These are phyloP conservation scores for Calameuta idolon DNA, from an alignment of 2,888 invertebrate species.

Conservation along the genomic window DNA sequence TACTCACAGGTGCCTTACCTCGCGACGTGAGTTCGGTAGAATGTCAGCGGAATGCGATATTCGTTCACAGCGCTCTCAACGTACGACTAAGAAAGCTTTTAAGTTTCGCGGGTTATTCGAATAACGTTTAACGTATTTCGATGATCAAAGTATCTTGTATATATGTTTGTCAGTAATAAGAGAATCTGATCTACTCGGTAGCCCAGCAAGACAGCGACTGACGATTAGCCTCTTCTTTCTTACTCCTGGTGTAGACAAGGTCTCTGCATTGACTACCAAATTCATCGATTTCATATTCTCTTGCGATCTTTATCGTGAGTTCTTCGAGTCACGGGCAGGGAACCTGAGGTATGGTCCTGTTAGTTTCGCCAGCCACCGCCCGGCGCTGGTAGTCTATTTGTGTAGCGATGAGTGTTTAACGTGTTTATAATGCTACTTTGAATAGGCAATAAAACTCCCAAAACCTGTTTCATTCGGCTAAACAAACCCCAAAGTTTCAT, in stretches of 20 bases:
- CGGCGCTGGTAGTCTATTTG: too few species aligned
- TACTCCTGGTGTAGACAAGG: not conserved
- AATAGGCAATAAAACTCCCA: too few species aligned
- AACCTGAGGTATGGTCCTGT: too few species aligned
- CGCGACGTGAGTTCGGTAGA: not conserved
- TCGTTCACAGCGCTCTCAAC: not conserved
- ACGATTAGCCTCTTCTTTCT: not conserved
- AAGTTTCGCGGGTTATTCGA: not conserved
- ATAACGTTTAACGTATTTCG: not conserved
- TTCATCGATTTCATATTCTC: not conserved
- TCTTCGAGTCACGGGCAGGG: not conserved
- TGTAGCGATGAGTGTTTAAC: too few species aligned
- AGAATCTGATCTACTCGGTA: not conserved
- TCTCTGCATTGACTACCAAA: not conserved
- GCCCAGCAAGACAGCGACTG: not conserved
- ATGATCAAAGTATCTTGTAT: not conserved
- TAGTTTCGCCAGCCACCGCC: too few species aligned
- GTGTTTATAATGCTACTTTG: too few species aligned
- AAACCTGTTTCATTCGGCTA: too few species aligned
- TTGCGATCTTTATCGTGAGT: not conserved
- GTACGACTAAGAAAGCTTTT: not conserved
- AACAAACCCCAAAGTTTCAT: too few species aligned
- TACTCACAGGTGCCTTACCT: not conserved
- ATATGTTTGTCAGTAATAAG: not conserved
- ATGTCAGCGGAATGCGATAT: not conserved